These are phyloP conservation scores for roundworm (Caenorhabditis elegans) DNA, from an alignment of 1,140 invertebrate genomes.

Conservation along the genomic window WBcel235 BX284606.5:5446501-5447000, in stretches of 20 bases:
- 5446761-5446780: constrained; percentile 65
- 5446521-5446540: constrained; percentile 58
- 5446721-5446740: constrained; percentile 63
- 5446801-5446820: constrained; percentile 63
- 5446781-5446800: constrained; percentile 67
- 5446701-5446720: constrained; percentile 68
- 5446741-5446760: constrained; percentile 67
- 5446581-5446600: constrained; percentile 67
- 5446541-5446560: constrained; percentile 63
- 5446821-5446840: constrained; percentile 1
- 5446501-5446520: constrained; percentile 42
- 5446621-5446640: constrained; percentile 67
- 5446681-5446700: too few species aligned
- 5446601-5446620: constrained; percentile 66
- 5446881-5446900: constrained; percentile 36
- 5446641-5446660: constrained; percentile 51
- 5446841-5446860: constrained; percentile 3
- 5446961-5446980: constrained; percentile 1
- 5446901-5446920: constrained; percentile 51
- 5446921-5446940: constrained; percentile 50
- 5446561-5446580: constrained; percentile 56
- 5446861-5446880: constrained; percentile 44
- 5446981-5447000: constrained; percentile 47
- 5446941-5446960: constrained; percentile 46
- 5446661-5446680: not conserved